Evolutionary conservation across 2,888 invertebrate genomes (phyloP).

Genomic region (Mallateleia sp.): DNA sequence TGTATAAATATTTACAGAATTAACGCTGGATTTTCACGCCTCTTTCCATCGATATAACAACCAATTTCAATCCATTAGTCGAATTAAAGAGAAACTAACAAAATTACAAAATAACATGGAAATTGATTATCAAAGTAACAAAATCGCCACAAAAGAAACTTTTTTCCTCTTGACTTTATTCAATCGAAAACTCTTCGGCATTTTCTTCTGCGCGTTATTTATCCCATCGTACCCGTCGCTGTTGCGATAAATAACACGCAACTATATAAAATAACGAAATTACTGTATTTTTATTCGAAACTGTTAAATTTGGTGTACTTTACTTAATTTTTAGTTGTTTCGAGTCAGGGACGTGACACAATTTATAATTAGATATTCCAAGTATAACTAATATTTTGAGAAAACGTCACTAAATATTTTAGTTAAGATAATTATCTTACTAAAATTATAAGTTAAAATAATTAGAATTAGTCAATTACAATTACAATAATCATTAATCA

Average conservation of each 20-base stretch:
- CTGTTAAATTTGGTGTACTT: no score
- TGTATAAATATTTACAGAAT: background rate
- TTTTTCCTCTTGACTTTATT: constrained; percentile 3
- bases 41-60: background rate
- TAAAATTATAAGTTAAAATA: no score
- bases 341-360: no score
- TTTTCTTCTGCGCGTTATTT: background rate
- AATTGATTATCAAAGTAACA: constrained; percentile 8
- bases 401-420: no score
- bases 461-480: no score
- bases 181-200: background rate
- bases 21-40: background rate
- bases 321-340: no score
- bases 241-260: background rate
- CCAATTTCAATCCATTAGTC: background rate
- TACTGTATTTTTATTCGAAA: no score
- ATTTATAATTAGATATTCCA: no score
- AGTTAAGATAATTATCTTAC: no score
- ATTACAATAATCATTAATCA: no score
- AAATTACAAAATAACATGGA: background rate
- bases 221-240: background rate
- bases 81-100: constrained; percentile 5
- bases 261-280: background rate
- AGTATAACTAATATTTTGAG: no score
- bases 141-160: background rate